Conservation (phyloP, 2,797 vertebrate species). For the Trematomus bernacchii region DNA sequence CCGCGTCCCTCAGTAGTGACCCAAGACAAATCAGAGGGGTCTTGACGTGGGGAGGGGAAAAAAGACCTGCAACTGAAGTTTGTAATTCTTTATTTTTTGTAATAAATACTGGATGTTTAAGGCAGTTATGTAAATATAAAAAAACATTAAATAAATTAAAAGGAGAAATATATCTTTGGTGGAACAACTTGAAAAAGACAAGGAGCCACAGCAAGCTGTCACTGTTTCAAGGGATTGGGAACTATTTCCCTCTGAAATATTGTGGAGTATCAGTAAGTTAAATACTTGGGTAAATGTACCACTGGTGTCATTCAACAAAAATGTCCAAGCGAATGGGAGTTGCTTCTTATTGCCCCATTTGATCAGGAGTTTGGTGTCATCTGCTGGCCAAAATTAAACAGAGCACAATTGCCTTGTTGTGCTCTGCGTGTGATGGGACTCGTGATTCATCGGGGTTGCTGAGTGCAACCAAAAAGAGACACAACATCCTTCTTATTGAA, state of each 20-base stretch:
- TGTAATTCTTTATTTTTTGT: no score
- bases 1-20: no score
- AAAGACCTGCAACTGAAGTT: no score
- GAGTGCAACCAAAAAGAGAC: slow-evolving; percentile 17
- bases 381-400: slow-evolving; percentile 60
- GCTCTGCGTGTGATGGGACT: slow-evolving; percentile 13
- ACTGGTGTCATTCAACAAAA: background rate
- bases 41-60: background rate
- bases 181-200: background rate
- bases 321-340: background rate
- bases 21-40: background rate
- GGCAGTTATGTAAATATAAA: background rate
- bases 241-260: background rate
- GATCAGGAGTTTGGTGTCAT: slow-evolving; percentile 59
- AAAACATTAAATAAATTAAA: background rate
- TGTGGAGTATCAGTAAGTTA: background rate
- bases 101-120: no score
- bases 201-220: background rate
- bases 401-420: slow-evolving; percentile 3
- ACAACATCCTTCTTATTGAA: slow-evolving; percentile 16
- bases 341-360: slow-evolving; percentile 3
- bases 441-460: slow-evolving; percentile 7
- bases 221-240: background rate
- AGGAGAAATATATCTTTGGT: background rate
- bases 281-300: background rate